Evolutionary conservation across 2,113 vertebrate genomes (phyloP), one percentile per base, ranked within the genome.

Genomic region (Pelecanoides urinatrix): DNA sequence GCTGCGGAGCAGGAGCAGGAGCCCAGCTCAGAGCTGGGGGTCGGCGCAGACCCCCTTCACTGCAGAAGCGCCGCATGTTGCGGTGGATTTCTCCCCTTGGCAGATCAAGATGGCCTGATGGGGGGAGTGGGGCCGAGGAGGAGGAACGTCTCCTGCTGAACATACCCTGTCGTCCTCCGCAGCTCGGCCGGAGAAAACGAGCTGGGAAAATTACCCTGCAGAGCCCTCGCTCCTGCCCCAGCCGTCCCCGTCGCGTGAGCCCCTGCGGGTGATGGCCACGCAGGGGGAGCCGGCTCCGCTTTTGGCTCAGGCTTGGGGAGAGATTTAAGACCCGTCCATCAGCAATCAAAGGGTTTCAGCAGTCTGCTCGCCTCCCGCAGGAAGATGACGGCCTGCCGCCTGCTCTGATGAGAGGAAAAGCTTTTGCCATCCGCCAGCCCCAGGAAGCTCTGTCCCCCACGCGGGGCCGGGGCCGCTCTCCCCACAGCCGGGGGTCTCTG

Each of bases 201-300:
- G 53, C 67, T 76, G 83, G 23, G 42, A 45, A 80, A 66, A 86
- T 1, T 9, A 23, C 29, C n/a, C 0, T 0, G 42, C 61, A 45
- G 62, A 65, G 55, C 34, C 73, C 55, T 10, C 0, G 1, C 40
- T 16, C 15, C 53, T 30, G 44, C 58, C 65, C 19, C 86, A 12
- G 73, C 14, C 20, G 0, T 29, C 6, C 16, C 62, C 1, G 1
- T 27, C 6, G 10, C 0, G 1, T 6, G 45, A 80, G 38, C 42
- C 76, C 25, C 32, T 1, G 56, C 1, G 11, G 21, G 36, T 13
- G 85, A 52, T 22, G 72, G 75, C 38, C 63, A 1, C 3, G 1
- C 55, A 12, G 65, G 1, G 0, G 56, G 44, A 67, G 16, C 21
- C 44, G 16, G 56, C n/a, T n/a, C n/a, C n/a, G 2, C 40, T 13